Evolutionary conservation across 1,140 invertebrate genomes (phyloP).

Genomic region (Drosophila neocordata): DNA sequence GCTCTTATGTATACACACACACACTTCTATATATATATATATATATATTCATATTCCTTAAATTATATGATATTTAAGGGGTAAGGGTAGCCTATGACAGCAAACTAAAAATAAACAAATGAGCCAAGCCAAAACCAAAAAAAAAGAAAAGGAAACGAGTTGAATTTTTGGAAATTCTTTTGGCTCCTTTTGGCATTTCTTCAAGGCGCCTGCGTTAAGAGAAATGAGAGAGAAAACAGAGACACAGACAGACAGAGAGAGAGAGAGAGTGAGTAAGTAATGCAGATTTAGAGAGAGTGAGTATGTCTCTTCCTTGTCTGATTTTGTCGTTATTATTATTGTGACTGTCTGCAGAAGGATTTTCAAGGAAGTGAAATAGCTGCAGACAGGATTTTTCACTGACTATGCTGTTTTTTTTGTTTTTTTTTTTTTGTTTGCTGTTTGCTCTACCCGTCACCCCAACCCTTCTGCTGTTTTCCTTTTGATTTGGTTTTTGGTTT

Average conservation of each 20-base stretch:
- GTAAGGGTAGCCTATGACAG: constrained; percentile 55
- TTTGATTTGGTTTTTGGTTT: constrained; percentile 15
- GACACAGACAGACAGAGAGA: constrained; percentile 10
- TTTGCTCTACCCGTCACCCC: no score
- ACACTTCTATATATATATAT: not conserved
- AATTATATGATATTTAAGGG: constrained; percentile 4
- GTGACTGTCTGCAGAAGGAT: constrained; percentile 61
- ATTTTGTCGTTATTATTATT: constrained; percentile 36
- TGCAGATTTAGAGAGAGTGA: not conserved
- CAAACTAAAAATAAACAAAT: constrained; percentile 79
- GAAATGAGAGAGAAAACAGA: not conserved
- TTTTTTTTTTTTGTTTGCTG: constrained; percentile 34
- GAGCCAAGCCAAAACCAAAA: constrained; percentile 54
- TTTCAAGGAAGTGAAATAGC: constrained; percentile 78
- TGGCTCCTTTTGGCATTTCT: not conserved
- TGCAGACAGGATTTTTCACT: constrained; percentile 74
- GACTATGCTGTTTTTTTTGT: constrained; percentile 33
- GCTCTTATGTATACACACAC: constrained; percentile 33
- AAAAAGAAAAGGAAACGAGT: constrained; percentile 34
- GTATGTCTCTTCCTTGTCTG: not conserved
- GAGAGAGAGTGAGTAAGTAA: not conserved
- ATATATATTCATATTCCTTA: not conserved
- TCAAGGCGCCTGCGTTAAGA: constrained; percentile 44
- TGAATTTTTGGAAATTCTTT: constrained; percentile 11
- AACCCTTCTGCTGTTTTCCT: constrained; percentile 2